Percentiles rank a stretch among this genome's conserved stretches.
Conservation (phyloP, 2,888 invertebrate species). For the Micropterix aruncella region DNA sequence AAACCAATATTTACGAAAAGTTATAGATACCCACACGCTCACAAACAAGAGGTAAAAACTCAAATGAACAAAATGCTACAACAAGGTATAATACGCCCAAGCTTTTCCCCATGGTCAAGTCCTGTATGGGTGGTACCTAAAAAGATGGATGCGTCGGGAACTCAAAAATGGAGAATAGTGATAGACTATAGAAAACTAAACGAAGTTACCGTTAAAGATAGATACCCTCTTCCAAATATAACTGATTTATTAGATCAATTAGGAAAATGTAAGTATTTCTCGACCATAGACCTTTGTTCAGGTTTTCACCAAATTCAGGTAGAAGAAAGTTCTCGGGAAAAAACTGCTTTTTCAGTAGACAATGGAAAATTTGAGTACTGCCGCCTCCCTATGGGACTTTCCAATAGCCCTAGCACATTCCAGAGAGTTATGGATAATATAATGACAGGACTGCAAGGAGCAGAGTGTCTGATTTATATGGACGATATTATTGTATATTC, state of each 20-base stretch:
- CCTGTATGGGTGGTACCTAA: constrained; percentile 16
- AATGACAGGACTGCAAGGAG: constrained; percentile 12
- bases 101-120: constrained; percentile 12
- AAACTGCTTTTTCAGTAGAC: constrained; percentile 16
- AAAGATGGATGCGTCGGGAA: constrained; percentile 13
- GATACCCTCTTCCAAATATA: constrained; percentile 14
- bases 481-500: constrained; percentile 14
- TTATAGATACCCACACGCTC: constrained; percentile 11
- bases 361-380: constrained; percentile 17
- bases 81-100: constrained; percentile 13
- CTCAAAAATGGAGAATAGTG: constrained; percentile 13
- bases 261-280: constrained; percentile 12
- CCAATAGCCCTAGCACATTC: constrained; percentile 17
- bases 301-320: constrained; percentile 16
- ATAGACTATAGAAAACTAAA: constrained; percentile 12
- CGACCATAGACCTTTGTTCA: constrained; percentile 13
- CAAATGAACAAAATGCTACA: constrained; percentile 4
- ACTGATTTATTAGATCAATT: constrained; percentile 13
- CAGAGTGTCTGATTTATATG: constrained; percentile 13
- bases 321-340: constrained; percentile 11
- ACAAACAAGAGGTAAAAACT: constrained; percentile 1
- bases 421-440: constrained; percentile 17
- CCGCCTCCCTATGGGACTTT: constrained; percentile 17
- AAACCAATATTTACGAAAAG: constrained; percentile 11
- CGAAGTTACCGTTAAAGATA: constrained; percentile 14